These are phyloP conservation scores for Apamea crenata DNA, from an alignment of 2,888 invertebrate genomes.

Conservation along the genomic window DNA sequence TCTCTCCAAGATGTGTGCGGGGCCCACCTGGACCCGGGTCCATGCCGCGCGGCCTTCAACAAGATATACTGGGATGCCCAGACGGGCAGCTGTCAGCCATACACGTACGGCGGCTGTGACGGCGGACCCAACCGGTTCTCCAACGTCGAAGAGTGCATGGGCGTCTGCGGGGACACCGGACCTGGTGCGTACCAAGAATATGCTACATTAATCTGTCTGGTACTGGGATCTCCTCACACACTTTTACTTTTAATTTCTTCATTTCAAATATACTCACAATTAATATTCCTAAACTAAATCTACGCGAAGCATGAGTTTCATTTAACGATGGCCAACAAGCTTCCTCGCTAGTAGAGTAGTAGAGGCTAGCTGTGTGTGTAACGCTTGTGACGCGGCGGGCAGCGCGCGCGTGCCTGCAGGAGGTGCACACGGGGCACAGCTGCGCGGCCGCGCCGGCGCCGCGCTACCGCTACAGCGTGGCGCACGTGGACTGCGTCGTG, in stretches of 20 bases:
- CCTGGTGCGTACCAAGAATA: constrained; percentile 73
- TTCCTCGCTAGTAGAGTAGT: constrained; percentile 48
- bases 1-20: constrained; percentile 92
- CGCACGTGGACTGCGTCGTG: constrained; percentile 92
- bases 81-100: constrained; percentile 92
- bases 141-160: constrained; percentile 93
- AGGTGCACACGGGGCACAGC: constrained; percentile 72
- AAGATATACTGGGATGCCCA: constrained; percentile 93
- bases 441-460: constrained; percentile 81
- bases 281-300: constrained; percentile 23
- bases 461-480: constrained; percentile 94
- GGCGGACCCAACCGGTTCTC: constrained; percentile 97
- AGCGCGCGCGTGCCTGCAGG: constrained; percentile 82
- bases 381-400: constrained; percentile 66
- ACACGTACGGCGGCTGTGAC: constrained; percentile 95
- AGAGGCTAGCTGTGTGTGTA: constrained; percentile 36
- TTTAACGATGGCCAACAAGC: constrained; percentile 33
- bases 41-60: constrained; percentile 91
- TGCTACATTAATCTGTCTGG: constrained; percentile 19
- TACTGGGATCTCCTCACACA: constrained; percentile 15
- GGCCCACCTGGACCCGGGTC: constrained; percentile 92
- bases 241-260: constrained; percentile 1
- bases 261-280: constrained; percentile 33
- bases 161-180: constrained; percentile 89
- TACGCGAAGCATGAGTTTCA: constrained; percentile 45